Base-by-base conservation (phyloP, 2,888 invertebrate species). In the Plebejus anna region DNA sequence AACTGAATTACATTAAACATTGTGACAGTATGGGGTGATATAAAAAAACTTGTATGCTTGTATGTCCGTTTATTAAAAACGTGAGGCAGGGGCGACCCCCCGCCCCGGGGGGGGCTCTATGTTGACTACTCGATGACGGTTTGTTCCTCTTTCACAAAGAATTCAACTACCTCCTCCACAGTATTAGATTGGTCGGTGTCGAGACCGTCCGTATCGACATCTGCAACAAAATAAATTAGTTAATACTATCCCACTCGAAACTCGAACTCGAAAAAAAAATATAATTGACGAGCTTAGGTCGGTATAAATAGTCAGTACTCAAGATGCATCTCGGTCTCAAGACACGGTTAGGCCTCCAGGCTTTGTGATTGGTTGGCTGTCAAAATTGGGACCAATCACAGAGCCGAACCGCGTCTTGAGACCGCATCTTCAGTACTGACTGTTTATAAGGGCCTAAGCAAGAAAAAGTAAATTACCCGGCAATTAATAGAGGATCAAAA, bases 71-170 rank as follows among this genome's bases (percentile, higher is more conserved):
- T 85, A 84, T 86, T 85, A 82, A 82, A 76, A 76, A 55, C 75
- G 77, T 71, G 88, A 89, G 89, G 88, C 78, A 89, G 87, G 85
- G 80, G 80, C 77, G 73, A 11, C 42, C 80, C 78, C 80, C 88
- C 87, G 89, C 87, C 92, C 90, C 86, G 87, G 86, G 84, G 81
- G 77, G 75, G 78, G 76, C 73, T 79, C 79, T 84, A 91, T 92
- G 88, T 85, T 84, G 91, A 92, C 90, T 96, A 97, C 95, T 97
- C 97, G 87, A 97, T 94, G 82, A 96, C 90, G 32, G 96, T 96
- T 85, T 96, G 95, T 95, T 99, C 98, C 95, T 99, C 98, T 95
- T 98, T 98, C 89, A 99, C 96, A 95, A 99, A 97, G 96, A 99
- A 98, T 96, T 99, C 99, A 86, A 99, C 97, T 87, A 97, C 95